A percentile compares a stretch with the other conserved stretches of the same genome.
Conservation (phyloP, 2,113 vertebrate species). For the Rhabdornis inornatus region DNA sequence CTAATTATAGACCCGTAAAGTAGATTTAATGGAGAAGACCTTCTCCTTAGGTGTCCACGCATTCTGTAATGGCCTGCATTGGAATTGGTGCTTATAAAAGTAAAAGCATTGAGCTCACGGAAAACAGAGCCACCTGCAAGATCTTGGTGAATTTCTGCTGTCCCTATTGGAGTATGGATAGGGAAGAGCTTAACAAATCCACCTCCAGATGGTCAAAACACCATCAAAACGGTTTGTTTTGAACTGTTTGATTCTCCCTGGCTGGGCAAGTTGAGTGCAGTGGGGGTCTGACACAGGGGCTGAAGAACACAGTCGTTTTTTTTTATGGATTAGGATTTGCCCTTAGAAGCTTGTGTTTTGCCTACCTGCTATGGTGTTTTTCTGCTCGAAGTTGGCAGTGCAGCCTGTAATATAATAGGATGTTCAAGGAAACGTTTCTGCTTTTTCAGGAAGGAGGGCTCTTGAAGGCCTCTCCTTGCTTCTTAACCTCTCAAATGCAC, state of each 20-base stretch:
- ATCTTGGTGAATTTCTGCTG: neutral
- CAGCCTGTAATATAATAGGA: neutral
- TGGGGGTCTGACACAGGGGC: neutral
- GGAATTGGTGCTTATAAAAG: neutral
- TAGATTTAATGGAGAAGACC: neutral
- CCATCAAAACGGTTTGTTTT: neutral
- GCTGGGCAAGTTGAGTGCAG: neutral
- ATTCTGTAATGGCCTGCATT: neutral
- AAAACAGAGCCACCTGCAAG: neutral
- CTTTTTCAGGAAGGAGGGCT: neutral
- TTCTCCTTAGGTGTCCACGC: neutral
- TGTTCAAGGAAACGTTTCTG: neutral
- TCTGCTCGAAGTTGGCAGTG: rapidly evolving
- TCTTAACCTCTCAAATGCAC: constrained; percentile 1
- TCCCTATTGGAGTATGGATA: neutral
- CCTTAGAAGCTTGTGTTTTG: neutral
- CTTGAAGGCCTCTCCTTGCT: neutral
- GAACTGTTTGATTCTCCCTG: rapidly evolving
- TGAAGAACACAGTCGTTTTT: neutral
- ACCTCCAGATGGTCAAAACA: neutral
- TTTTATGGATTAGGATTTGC: neutral
- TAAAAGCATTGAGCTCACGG: neutral
- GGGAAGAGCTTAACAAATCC: neutral
- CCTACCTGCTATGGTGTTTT: neutral
- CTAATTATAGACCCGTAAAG: neutral